Conservation (phyloP, 2,888 invertebrate genomes). For the Calameuta filiformis region DNA sequence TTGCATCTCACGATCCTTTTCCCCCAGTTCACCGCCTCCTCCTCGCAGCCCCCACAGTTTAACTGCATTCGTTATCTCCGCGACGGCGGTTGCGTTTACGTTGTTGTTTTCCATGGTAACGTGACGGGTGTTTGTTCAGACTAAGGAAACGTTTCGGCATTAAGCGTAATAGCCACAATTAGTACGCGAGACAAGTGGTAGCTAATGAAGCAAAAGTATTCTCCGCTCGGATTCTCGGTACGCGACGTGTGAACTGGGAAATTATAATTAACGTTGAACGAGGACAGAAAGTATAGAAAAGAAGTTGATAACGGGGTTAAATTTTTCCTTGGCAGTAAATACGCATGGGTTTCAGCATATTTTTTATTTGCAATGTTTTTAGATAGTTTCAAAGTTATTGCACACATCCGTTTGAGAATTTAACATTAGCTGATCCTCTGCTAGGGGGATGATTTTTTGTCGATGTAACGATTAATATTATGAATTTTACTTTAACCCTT, state of each 20-base stretch:
- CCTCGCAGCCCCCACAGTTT: neutral
- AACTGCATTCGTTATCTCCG: neutral
- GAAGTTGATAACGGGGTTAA: too few relatives aligned
- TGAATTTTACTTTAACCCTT: too few relatives aligned
- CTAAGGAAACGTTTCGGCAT: conserved; percentile 18
- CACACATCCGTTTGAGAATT: too few relatives aligned
- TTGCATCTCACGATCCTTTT: neutral
- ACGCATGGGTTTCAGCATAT: too few relatives aligned
- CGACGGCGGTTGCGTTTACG: neutral
- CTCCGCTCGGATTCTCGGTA: neutral
- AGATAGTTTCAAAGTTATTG: neutral
- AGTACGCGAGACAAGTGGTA: conserved; percentile 11
- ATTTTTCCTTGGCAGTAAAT: too few relatives aligned
- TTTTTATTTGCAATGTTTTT: neutral
- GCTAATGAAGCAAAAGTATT: conserved; percentile 8
- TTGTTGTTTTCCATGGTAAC: neutral
- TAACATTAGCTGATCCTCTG: too few relatives aligned
- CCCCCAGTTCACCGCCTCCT: neutral
- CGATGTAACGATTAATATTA: too few relatives aligned
- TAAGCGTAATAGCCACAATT: conserved; percentile 26
- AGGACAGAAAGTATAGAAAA: neutral
- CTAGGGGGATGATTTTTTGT: too few relatives aligned
- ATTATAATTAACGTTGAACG: conserved; percentile 18
- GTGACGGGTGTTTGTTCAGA: neutral
- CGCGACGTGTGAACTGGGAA: conserved; percentile 6